A percentile compares a stretch with the other conserved stretches of the same genome.
Evolutionary conservation across 2,797 vertebrate species (phyloP).

Genomic region (Lycodopsis pacificus): DNA sequence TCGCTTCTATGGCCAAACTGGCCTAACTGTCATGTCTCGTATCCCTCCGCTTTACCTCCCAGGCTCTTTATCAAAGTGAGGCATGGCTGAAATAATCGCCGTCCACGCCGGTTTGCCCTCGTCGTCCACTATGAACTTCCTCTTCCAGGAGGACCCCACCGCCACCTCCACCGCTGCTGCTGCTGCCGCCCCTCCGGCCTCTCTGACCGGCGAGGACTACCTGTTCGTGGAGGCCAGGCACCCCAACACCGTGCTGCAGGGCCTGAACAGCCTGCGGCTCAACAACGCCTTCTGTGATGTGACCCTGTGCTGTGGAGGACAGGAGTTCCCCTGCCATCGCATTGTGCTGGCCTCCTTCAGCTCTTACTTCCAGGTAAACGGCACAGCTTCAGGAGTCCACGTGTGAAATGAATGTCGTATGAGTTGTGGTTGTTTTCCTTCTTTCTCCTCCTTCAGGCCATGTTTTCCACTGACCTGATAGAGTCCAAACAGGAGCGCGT

Average conservation of each 20-base stretch:
- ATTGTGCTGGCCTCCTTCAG: slow-evolving; percentile 88
- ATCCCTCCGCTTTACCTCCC: background rate
- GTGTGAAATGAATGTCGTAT: no score
- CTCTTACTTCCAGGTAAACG: slow-evolving; percentile 86
- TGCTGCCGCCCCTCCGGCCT: slow-evolving; percentile 17
- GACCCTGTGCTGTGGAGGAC: slow-evolving; percentile 87
- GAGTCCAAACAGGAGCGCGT: slow-evolving; percentile 88
- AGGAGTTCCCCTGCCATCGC: slow-evolving; percentile 88
- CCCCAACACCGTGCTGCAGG: slow-evolving; percentile 85
- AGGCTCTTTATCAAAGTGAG: slow-evolving; percentile 56
- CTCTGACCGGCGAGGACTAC: slow-evolving; percentile 81
- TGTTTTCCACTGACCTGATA: slow-evolving; percentile 87
- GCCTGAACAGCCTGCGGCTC: slow-evolving; percentile 86
- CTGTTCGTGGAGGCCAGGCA: slow-evolving; percentile 85
- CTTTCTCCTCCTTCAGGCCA: slow-evolving; percentile 71
- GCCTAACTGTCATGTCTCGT: slow-evolving; percentile 3
- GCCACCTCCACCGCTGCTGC: background rate
- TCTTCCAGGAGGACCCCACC: slow-evolving; percentile 56
- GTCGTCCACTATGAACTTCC: slow-evolving; percentile 56
- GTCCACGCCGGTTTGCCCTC: slow-evolving; percentile 64
- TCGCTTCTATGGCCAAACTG: slow-evolving; percentile 7
- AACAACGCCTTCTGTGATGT: slow-evolving; percentile 89
- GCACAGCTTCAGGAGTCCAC: no score
- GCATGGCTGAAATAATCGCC: slow-evolving; percentile 82
- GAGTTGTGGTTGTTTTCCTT: background rate